Conservation (phyloP, 2,797 vertebrate genomes). For the Megaceryle alcyon region DNA sequence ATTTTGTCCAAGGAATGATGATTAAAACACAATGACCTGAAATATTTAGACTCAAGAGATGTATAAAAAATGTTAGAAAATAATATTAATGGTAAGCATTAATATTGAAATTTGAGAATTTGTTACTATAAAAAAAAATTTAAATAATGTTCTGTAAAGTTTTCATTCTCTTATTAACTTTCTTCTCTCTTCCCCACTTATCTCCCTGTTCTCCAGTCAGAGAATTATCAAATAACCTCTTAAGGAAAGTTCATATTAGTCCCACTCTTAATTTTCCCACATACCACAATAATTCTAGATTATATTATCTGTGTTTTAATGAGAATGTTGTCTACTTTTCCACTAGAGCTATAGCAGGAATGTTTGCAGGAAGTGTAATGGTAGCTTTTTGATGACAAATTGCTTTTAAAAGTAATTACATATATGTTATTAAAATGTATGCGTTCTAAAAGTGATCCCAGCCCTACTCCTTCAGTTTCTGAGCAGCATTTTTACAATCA, state of each 20-base stretch:
- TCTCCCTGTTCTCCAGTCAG: neutral
- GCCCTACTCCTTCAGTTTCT: neutral
- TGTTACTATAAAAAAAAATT: neutral
- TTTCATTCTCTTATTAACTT: neutral
- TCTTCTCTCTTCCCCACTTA: neutral
- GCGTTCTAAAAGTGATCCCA: neutral
- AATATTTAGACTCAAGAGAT: neutral
- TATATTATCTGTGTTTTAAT: neutral
- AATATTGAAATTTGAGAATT: neutral
- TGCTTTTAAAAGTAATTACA: neutral
- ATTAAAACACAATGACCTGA: neutral
- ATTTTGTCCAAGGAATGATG: neutral
- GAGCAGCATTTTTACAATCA: neutral
- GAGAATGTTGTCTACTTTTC: neutral
- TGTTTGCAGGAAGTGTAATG: neutral
- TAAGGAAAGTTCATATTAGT: neutral
- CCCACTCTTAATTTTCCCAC: neutral
- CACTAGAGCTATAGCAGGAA: neutral
- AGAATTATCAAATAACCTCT: neutral
- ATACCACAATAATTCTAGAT: neutral
- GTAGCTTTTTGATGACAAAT: neutral
- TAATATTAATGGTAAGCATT: neutral
- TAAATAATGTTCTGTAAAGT: neutral
- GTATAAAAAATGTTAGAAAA: neutral
- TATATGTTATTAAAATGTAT: neutral